A percentile compares a stretch with the other conserved stretches of the same genome.
These are phyloP conservation scores for Subanguina moxae DNA, from an alignment of 1,140 invertebrate species.

Conservation along the genomic window DNA sequence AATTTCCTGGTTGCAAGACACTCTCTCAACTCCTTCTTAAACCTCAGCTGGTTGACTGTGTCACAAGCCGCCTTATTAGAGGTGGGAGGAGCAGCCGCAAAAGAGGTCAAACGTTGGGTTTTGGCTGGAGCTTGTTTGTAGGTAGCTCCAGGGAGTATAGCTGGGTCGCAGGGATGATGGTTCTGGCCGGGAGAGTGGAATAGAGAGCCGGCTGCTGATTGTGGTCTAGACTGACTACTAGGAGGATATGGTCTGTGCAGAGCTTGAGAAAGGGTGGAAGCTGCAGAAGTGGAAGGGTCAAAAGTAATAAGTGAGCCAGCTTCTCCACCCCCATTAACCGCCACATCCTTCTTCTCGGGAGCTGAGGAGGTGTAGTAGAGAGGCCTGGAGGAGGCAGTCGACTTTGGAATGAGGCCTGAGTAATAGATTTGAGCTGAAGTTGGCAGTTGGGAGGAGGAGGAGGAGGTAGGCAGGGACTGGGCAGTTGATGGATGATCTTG, in stretches of 20 bases:
- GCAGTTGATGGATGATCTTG: neutral
- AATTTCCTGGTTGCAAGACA: conserved; percentile 35
- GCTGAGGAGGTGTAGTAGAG: conserved; percentile 44
- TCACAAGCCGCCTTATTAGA: conserved; percentile 26
- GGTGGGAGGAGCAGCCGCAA: conserved; percentile 3
- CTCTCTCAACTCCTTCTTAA: conserved; percentile 57
- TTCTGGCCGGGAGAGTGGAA: neutral
- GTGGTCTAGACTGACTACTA: neutral
- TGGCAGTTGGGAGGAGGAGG: conserved; percentile 13
- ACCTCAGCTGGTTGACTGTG: conserved; percentile 36
- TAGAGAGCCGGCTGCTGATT: neutral
- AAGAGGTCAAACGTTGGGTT: conserved; percentile 19
- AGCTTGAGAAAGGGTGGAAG: conserved; percentile 8
- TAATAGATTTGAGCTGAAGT: neutral
- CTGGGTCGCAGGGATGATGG: conserved; percentile 32
- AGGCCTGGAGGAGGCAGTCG: conserved; percentile 29
- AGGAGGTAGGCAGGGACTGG: conserved; percentile 15
- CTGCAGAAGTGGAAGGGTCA: conserved; percentile 11
- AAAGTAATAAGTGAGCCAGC: conserved; percentile 5
- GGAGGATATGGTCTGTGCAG: neutral
- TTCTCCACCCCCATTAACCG: neutral
- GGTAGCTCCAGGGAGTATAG: conserved; percentile 52
- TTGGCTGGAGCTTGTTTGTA: conserved; percentile 29
- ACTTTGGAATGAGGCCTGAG: neutral
- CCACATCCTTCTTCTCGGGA: conserved; percentile 32